Evolutionary conservation across 2,888 invertebrate species (phyloP).

Genomic region (Acleris holmiana): DNA sequence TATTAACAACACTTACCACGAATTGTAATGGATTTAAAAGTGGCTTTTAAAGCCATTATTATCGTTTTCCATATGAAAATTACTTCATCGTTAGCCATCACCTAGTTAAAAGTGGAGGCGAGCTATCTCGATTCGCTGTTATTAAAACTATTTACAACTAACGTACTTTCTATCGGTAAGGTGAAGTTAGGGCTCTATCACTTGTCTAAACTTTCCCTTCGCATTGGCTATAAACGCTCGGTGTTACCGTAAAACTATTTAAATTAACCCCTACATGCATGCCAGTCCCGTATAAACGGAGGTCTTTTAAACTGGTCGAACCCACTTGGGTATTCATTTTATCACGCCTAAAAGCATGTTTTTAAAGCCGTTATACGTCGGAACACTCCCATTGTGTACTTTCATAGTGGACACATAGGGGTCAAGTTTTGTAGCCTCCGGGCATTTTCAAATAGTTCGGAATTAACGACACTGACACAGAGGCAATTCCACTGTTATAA

Average conservation of each 20-base stretch:
- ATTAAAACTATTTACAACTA: conserved; percentile 1
- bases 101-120: too few species aligned
- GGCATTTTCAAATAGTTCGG: conserved; percentile 3
- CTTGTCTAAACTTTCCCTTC: conserved; percentile 50
- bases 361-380: conserved; percentile 34
- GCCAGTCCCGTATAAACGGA: background rate
- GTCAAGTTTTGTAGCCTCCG: background rate
- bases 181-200: conserved; percentile 51
- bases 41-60: too few species aligned
- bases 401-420: conserved; percentile 9
- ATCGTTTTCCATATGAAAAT: too few species aligned
- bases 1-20: too few species aligned
- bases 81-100: too few species aligned
- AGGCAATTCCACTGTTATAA: conserved; percentile 1
- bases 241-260: conserved; percentile 20
- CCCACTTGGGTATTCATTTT: conserved; percentile 14
- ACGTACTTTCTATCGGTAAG: conserved; percentile 37
- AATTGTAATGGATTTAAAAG: too few species aligned
- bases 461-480: conserved; percentile 10
- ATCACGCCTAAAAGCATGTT: conserved; percentile 33
- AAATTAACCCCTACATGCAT: conserved; percentile 7
- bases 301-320: conserved; percentile 11
- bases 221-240: conserved; percentile 28
- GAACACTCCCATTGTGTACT: conserved; percentile 34
- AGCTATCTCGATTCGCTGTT: too few species aligned